Evolutionary conservation across 2,113 vertebrate species (phyloP).

Genomic region (Pitta sordida): DNA sequence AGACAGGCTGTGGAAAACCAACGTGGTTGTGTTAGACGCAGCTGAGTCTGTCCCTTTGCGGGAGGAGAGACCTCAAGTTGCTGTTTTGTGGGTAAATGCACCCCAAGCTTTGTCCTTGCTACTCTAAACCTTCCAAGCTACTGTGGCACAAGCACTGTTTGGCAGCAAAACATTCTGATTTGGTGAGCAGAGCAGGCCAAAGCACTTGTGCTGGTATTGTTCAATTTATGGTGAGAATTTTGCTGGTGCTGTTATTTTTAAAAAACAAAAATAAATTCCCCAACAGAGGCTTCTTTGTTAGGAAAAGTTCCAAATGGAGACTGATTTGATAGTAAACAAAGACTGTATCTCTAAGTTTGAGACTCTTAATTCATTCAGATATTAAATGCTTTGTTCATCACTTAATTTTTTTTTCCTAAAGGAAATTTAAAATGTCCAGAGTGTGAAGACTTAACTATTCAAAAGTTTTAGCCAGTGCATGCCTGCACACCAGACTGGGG

Average conservation of each 20-base stretch:
- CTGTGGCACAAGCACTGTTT: not conserved
- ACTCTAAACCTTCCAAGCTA: not conserved
- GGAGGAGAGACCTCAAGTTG: not conserved
- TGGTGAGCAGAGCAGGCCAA: not conserved
- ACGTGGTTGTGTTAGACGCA: not conserved
- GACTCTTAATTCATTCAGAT: not conserved
- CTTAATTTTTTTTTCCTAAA: not conserved
- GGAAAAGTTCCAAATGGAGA: not conserved
- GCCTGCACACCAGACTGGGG: not conserved
- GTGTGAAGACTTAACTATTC: not conserved
- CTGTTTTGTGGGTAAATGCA: not conserved
- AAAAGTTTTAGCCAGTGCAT: not conserved
- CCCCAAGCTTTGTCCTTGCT: not conserved
- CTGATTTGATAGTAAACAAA: not conserved
- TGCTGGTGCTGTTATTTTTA: not conserved
- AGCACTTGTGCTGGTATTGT: not conserved
- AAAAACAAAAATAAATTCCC: not conserved
- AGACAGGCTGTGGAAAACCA: not conserved
- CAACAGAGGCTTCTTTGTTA: not conserved
- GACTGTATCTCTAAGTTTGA: not conserved
- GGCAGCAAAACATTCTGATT: not conserved
- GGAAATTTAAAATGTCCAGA: not conserved
- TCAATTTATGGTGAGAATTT: not conserved
- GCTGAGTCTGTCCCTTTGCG: not conserved
- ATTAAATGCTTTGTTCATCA: not conserved